Percentiles rank a stretch among this genome's conserved stretches.
Evolutionary conservation across 2,113 vertebrate genomes (phyloP).

Genomic region (Leptosomus discolor): DNA sequence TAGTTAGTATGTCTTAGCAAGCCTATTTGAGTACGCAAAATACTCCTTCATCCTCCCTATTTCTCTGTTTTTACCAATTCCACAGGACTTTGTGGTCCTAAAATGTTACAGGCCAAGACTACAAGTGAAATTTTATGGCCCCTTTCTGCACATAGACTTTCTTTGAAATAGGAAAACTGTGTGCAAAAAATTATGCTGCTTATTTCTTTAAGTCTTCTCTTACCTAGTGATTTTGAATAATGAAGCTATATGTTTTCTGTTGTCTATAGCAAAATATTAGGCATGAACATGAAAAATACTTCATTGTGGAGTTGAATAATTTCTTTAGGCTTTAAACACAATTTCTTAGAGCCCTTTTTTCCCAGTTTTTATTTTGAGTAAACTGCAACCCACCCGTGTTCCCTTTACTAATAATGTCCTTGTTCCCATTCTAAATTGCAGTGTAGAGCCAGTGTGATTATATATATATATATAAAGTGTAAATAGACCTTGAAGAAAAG

Average conservation of each 20-base stretch:
- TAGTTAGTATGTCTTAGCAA: not conserved
- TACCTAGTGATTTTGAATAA: not conserved
- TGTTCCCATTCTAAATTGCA: constrained; percentile 7
- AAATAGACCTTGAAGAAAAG: constrained; percentile 1
- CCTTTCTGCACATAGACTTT: not conserved
- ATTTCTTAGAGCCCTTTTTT: not conserved
- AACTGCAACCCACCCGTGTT: not conserved
- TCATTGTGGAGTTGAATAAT: not conserved
- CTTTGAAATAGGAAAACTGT: not conserved
- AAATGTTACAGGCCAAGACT: not conserved
- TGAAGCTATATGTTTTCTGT: not conserved
- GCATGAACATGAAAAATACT: not conserved
- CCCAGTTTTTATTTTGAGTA: not conserved
- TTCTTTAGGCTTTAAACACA: not conserved
- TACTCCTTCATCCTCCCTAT: not conserved
- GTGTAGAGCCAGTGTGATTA: not conserved
- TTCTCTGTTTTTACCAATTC: not conserved
- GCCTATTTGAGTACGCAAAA: not conserved
- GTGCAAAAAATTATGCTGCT: not conserved
- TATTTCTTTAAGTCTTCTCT: not conserved
- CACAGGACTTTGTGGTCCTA: not conserved
- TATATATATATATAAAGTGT: not conserved
- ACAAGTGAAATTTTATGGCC: not conserved
- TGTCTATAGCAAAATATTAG: not conserved
- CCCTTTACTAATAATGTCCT: not conserved